Base-by-base conservation (phyloP, 2,797 vertebrate genomes). In the Fringilla coelebs region DNA sequence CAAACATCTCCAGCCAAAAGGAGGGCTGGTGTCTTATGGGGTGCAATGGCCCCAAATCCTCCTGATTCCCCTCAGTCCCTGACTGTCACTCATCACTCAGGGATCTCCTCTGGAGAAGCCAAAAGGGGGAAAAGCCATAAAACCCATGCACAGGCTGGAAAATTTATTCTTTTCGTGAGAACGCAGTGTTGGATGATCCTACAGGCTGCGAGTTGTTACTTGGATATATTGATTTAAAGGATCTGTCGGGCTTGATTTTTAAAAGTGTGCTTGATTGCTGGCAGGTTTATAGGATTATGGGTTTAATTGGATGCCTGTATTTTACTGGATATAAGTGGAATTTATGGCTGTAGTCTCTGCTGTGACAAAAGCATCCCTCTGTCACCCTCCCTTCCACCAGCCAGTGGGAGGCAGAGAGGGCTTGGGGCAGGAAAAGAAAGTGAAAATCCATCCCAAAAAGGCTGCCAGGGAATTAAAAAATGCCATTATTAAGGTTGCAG, bases 221-320 rank as follows among this genome's bases (percentile, higher is more conserved):
- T 95, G 85, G 19, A 41, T 63, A 77, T 97, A 98, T 97, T 98
- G 98, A 98, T 97, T 97, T 96, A 97, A 96, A 96, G 90, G 87
- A 94, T 94, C 96, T 97, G 98, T 97, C 97, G 1, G 16, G 92
- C 95, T 97, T 96, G 96, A 97, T 98, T 98, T 97, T 96, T 71
- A 77, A 90, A 96, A 81, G 49, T 61, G 92, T 96, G 92, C 88
- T 96, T 97, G 97, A 98, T 97, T 94, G 97, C 96, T 97, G 97
- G 96, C 97, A 98, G 97, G 90, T 97, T 98, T 97, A 98, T 97
- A 96, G 97, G 96, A 98, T 98, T 98, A 98, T 97, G 94, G 92
- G 61, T 96, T 97, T 98, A 98, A 98, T 98, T 97, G 98, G 97
- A 96, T 97, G 97, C 95, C 94, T 97, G 96, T 86, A 91, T 97